Percentiles rank a stretch among this genome's conserved stretches.
phyloP scores from a whole-genome alignment of 2,113 vertebrate species.

The Damaliscus lunatus region DNA sequence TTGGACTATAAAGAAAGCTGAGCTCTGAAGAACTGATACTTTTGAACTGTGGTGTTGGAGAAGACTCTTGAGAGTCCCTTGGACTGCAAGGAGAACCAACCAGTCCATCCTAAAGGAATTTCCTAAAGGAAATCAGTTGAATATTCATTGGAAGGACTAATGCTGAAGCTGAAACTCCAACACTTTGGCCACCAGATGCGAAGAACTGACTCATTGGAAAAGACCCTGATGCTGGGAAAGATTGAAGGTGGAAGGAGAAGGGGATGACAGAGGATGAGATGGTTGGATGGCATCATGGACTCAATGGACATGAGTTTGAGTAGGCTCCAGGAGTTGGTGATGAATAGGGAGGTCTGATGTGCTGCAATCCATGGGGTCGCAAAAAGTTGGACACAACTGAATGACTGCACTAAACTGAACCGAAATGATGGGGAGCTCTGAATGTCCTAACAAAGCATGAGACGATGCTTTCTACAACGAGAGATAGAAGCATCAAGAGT shows the following conservation, averaged over 20 bases:
- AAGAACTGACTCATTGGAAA: not conserved
- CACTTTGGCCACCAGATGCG: not conserved
- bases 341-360: not conserved
- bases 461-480: not conserved
- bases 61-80: no score
- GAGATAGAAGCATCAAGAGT: not conserved
- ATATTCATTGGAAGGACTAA: not conserved
- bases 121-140: not conserved
- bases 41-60: no score
- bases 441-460: not conserved
- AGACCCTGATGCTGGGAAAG: not conserved
- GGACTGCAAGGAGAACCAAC: no score
- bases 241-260: not conserved
- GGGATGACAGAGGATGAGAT: not conserved
- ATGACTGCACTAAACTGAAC: not conserved
- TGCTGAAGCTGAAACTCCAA: not conserved
- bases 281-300: not conserved
- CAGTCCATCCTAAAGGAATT: no score
- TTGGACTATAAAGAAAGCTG: no score
- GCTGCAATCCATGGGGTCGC: not conserved
- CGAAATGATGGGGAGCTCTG: rapidly evolving
- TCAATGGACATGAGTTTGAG: not conserved
- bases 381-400: not conserved
- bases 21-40: no score
- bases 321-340: rapidly evolving